phyloP scores from a whole-genome alignment of 2,797 vertebrate species.

The Acanthornis magna region DNA sequence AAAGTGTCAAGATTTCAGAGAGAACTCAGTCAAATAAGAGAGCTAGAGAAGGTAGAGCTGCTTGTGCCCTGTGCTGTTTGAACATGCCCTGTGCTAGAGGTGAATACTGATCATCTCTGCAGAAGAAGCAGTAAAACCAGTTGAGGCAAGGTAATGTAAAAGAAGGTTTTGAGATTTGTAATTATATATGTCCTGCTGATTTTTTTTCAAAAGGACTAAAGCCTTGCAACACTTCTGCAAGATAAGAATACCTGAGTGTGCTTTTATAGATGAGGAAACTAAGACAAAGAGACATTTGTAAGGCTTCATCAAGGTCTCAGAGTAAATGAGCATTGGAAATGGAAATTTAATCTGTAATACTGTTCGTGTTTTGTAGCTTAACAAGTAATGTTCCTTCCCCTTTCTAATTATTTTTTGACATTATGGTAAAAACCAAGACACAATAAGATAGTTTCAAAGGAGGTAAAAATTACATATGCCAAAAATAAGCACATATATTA shows the following conservation, averaged over 20 bases:
- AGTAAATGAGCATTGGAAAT: background rate
- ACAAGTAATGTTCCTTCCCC: background rate
- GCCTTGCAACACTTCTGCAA: background rate
- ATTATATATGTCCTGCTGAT: background rate
- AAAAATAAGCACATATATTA: background rate
- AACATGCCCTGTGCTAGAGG: background rate
- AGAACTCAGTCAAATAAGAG: background rate
- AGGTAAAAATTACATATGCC: background rate
- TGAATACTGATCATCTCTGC: background rate
- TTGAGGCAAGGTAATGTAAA: background rate
- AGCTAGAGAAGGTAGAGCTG: constrained; percentile 2
- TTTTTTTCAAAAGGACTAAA: background rate
- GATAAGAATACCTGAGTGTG: background rate
- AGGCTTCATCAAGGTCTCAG: background rate
- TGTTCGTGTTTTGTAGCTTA: background rate
- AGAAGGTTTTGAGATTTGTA: background rate
- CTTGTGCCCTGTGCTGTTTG: background rate
- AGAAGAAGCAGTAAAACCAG: constrained; percentile 31
- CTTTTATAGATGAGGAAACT: background rate
- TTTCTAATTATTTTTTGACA: background rate
- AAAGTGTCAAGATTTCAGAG: background rate
- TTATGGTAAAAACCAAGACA: background rate
- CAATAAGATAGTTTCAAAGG: background rate
- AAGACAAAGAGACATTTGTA: background rate
- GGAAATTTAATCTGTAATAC: background rate